These are phyloP conservation scores for Volucella inanis DNA, from an alignment of 2,888 invertebrate genomes.

Conservation along the genomic window DNA sequence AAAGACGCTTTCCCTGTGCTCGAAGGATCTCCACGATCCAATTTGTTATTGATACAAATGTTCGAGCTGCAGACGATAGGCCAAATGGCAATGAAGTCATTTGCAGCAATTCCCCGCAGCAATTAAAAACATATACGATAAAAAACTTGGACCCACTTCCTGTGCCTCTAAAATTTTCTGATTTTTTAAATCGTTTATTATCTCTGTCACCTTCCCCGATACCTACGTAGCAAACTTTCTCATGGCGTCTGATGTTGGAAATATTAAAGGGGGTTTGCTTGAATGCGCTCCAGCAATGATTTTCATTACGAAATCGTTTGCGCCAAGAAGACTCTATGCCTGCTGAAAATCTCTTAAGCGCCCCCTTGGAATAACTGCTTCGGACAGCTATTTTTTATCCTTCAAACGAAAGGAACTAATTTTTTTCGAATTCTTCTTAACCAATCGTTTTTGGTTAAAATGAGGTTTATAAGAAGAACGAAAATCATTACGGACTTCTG, in stretches of 20 bases:
- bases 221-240: neutral
- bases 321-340: conserved; percentile 1
- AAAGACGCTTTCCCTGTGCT: conserved; percentile 3
- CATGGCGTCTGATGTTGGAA: neutral
- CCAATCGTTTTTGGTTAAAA: conserved; percentile 3
- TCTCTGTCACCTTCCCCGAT: neutral
- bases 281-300: neutral
- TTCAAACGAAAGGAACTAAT: conserved; percentile 15
- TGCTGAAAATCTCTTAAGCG: neutral
- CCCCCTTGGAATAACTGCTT: too few species aligned
- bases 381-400: conserved; percentile 16
- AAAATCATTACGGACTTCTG: neutral
- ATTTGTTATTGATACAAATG: conserved; percentile 36
- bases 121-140: conserved; percentile 22
- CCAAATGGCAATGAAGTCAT: conserved; percentile 41
- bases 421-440: conserved; percentile 4
- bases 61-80: conserved; percentile 21
- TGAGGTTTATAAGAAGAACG: neutral
- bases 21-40: conserved; percentile 45
- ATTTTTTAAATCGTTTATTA: conserved; percentile 1
- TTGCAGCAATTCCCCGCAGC: conserved; percentile 29
- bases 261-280: conserved; percentile 2
- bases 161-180: neutral
- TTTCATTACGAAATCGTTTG: conserved; percentile 35
- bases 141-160: conserved; percentile 4